Conservation (phyloP, 92 coral and sea anemone species). For the Phenganax subtilis region DNA sequence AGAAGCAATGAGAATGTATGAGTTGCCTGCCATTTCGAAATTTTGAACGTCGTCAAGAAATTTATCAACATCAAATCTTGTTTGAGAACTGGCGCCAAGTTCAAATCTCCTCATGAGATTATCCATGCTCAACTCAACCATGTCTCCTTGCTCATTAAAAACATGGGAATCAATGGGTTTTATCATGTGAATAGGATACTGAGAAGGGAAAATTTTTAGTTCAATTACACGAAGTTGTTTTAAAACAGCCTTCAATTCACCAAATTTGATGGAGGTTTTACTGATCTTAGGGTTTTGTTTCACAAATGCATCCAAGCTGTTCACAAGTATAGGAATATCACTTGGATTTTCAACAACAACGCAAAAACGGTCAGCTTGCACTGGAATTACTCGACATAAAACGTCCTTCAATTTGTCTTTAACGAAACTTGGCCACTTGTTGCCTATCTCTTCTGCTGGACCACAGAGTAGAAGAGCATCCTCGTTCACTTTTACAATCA, state of each 20-base stretch:
- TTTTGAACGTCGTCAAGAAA: slow-evolving; percentile 45
- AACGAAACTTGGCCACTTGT: slow-evolving; percentile 4
- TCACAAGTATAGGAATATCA: not conserved
- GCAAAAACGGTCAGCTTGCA: not conserved
- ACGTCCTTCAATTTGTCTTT: not conserved
- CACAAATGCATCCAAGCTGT: slow-evolving; percentile 21
- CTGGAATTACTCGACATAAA: slow-evolving; percentile 11
- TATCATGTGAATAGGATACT: slow-evolving; percentile 64
- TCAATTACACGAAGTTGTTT: slow-evolving; percentile 51
- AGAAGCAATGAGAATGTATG: slow-evolving; percentile 56
- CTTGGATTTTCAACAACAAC: not conserved
- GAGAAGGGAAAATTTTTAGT: slow-evolving; percentile 54
- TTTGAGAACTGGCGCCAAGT: not conserved
- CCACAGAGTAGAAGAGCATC: not conserved
- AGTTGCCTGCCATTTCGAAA: slow-evolving; percentile 47
- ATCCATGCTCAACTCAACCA: slow-evolving; percentile 36
- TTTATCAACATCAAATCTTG: slow-evolving; percentile 44
- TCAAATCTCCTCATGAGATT: slow-evolving; percentile 48
- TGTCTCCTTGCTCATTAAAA: slow-evolving; percentile 36
- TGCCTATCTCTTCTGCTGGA: slow-evolving; percentile 15
- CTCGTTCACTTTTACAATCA: not conserved
- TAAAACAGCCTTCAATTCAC: slow-evolving; percentile 16
- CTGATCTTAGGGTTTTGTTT: slow-evolving; percentile 30
- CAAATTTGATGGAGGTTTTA: slow-evolving; percentile 8
- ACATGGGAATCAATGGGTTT: slow-evolving; percentile 44